These are phyloP conservation scores for Coelopa frigida DNA, from an alignment of 1,140 invertebrate species.

Conservation along the genomic window DNA sequence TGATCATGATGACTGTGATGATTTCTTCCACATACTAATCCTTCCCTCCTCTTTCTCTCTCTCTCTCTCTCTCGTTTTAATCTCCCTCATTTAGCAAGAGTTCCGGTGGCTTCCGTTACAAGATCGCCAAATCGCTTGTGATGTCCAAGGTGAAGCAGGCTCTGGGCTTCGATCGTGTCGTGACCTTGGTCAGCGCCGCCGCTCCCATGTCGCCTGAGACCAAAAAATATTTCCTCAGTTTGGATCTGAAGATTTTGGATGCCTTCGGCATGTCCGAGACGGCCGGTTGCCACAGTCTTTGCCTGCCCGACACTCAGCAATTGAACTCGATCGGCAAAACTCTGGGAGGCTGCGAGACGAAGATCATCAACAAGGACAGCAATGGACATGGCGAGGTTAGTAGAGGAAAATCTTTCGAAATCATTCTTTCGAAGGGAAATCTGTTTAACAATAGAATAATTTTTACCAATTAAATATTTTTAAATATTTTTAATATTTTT, in stretches of 20 bases:
- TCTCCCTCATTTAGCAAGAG: constrained; percentile 24
- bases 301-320: constrained; percentile 48
- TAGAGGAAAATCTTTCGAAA: not conserved
- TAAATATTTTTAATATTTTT: too few species aligned
- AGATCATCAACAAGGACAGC: constrained; percentile 61
- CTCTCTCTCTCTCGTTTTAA: not conserved
- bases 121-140: constrained; percentile 43
- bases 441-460: too few species aligned
- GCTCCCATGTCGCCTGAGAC: constrained; percentile 79
- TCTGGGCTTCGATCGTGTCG: constrained; percentile 69
- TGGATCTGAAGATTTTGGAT: constrained; percentile 77
- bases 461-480: too few species aligned
- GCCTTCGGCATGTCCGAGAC: constrained; percentile 84
- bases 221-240: constrained; percentile 78
- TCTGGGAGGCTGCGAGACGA: constrained; percentile 60
- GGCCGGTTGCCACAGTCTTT: constrained; percentile 64
- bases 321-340: constrained; percentile 62
- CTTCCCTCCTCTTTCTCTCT: too few species aligned
- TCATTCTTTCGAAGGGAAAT: too few species aligned
- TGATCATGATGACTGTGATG: too few species aligned
- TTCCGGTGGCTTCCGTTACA: constrained; percentile 37
- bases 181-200: constrained; percentile 64
- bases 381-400: constrained; percentile 71
- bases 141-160: constrained; percentile 63
- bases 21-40: too few species aligned